Evolutionary conservation across 2,888 invertebrate species (phyloP).

Genomic region (Mylabris sibirica): DNA sequence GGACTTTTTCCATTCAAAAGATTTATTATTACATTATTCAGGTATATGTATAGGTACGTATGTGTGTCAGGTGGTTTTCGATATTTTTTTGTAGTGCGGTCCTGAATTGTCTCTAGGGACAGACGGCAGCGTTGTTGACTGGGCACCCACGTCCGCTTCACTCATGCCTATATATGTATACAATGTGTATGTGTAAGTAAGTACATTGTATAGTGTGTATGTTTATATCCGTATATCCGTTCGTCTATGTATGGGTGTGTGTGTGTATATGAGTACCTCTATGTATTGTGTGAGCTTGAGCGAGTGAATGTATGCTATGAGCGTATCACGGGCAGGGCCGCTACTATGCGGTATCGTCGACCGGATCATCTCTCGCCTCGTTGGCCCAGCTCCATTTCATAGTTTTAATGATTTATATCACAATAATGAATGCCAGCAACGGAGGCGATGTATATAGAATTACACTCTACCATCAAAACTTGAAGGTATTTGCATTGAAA

Average conservation of each 20-base stretch:
- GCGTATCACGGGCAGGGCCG: constrained; percentile 13
- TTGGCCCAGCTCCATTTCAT: constrained; percentile 15
- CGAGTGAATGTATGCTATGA: constrained; percentile 7
- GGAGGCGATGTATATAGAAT: constrained; percentile 1
- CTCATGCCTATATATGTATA: neutral
- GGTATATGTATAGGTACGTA: too few species aligned
- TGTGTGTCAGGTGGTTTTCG: constrained; percentile 1
- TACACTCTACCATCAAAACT: constrained; percentile 5
- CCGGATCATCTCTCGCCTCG: constrained; percentile 19
- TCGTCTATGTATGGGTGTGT: neutral
- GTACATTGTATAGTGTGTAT: constrained; percentile 9
- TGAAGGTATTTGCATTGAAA: neutral
- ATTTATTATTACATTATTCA: neutral
- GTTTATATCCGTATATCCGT: neutral
- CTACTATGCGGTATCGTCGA: constrained; percentile 15
- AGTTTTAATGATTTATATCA: constrained; percentile 17
- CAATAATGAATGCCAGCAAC: constrained; percentile 13
- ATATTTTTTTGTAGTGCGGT: constrained; percentile 6
- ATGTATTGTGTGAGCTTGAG: constrained; percentile 12
- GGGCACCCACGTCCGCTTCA: constrained; percentile 13
- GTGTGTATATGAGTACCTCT: too few species aligned
- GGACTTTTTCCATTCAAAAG: neutral
- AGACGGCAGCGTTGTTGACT: constrained; percentile 12
- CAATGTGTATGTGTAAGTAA: neutral
- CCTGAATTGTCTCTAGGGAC: constrained; percentile 7